These are phyloP conservation scores for Sebastes oblongus DNA, from an alignment of 2,797 vertebrate genomes.

Conservation along the genomic window DNA sequence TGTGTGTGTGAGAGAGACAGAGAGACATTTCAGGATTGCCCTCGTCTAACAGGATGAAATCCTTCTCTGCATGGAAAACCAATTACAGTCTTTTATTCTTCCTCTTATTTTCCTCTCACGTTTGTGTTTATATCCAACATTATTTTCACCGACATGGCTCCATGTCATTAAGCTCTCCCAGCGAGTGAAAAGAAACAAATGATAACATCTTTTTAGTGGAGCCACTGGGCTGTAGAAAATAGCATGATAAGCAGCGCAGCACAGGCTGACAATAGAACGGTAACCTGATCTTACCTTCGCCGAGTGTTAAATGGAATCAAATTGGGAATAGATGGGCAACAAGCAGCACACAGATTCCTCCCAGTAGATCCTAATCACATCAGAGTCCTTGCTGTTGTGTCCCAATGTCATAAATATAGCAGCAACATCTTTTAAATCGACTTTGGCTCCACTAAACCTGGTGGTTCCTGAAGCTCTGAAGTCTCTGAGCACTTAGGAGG, in stretches of 20 bases:
- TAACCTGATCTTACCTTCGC: slow-evolving; percentile 56
- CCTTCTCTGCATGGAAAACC: slow-evolving; percentile 3
- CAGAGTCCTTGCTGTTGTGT: slow-evolving; percentile 55
- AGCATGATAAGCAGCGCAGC: slow-evolving; percentile 30
- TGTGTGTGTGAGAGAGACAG: neutral
- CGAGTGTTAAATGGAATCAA: slow-evolving; percentile 59
- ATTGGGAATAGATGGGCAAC: slow-evolving; percentile 63
- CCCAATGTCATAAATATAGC: slow-evolving; percentile 68
- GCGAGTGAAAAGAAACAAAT: slow-evolving; percentile 14
- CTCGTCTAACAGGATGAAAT: slow-evolving; percentile 13
- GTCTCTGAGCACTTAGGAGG: slow-evolving; percentile 50
- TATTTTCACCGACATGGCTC: slow-evolving; percentile 9
- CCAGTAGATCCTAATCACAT: slow-evolving; percentile 69
- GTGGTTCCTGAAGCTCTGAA: slow-evolving; percentile 38
- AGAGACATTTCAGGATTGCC: slow-evolving; percentile 8
- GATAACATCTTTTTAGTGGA: slow-evolving; percentile 29
- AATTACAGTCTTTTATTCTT: slow-evolving; percentile 15
- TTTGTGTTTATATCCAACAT: slow-evolving; percentile 19
- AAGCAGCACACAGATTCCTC: slow-evolving; percentile 58
- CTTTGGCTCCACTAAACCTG: slow-evolving; percentile 66
- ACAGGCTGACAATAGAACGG: slow-evolving; percentile 46
- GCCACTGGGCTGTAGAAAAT: slow-evolving; percentile 29
- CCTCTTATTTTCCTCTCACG: neutral
- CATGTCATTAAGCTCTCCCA: neutral
- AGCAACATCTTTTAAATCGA: slow-evolving; percentile 67